Evolutionary conservation across 2,888 invertebrate genomes (phyloP), one percentile per base, ranked within the genome.

Genomic region (Tenthredo livida): DNA sequence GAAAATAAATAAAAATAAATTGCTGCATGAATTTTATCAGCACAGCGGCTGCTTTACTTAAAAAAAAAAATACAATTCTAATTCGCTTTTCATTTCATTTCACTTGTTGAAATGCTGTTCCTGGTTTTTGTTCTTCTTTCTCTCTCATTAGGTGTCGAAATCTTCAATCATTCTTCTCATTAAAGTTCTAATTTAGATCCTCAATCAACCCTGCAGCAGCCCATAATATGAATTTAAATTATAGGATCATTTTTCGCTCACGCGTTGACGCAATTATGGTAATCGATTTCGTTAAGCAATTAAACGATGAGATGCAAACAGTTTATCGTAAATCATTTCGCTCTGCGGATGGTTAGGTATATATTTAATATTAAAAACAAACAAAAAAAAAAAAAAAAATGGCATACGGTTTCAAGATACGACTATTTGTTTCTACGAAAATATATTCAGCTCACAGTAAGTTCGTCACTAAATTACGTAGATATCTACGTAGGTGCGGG

Each of bases 381-480:
- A 2, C 1, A 2, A 29, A 29, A 43, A 43, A 43, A 2, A 2
- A 29, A 2, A 29, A 2, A 29, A 29, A 2, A 2, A 29, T 29
- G 29, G 2, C 29, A 29, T 29, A 29, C 29, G 2, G 29, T 29
- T 29, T 29, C 2, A 29, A 2, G 7, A 61, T 7, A 9, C 15
- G 17, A n/a, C n/a, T 9, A 37, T 17, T 70, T 15, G 17, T 70
- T 29, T n/a, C 29, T 0, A 37, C 7, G 70, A 70, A 37, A 33
- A 25, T 25, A 7, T n/a, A 70, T 29, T 15, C 70, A 33, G 40
- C 40, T 40, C 33, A 33, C 33, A 12, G 17, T 15, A 3, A 70
- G 15, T 70, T 70, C 33, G 70, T 70, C 70, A 70, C 25, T 50
- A 50, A 65, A 29, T 29, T 65, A 21, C 65, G 65, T 65, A 70